phyloP scores from a whole-genome alignment of 2,797 vertebrate genomes.

The Echeneis naucrates region DNA sequence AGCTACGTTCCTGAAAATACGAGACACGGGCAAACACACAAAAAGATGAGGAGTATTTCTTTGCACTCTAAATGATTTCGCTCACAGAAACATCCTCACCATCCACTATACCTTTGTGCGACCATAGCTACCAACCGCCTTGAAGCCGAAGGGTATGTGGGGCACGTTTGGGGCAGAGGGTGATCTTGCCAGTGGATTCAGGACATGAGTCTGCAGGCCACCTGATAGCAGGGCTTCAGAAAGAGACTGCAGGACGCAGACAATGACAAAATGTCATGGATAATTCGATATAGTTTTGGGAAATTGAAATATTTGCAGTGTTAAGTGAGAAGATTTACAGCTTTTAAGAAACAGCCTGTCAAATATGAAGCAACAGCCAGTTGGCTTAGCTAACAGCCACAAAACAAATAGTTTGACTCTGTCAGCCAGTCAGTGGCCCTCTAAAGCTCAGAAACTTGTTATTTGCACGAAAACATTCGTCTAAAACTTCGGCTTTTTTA shows the following conservation, averaged over 20 bases:
- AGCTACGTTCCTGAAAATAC: slow-evolving; percentile 74
- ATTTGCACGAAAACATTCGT: background rate
- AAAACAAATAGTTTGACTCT: background rate
- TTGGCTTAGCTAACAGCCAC: too few relatives aligned
- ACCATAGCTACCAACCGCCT: slow-evolving; percentile 30
- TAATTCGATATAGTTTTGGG: background rate
- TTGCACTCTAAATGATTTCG: background rate
- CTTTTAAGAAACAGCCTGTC: background rate
- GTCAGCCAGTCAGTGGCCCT: background rate
- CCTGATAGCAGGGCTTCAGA: slow-evolving; percentile 65
- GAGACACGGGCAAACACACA: background rate
- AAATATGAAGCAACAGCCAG: background rate
- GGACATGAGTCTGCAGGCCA: slow-evolving; percentile 54
- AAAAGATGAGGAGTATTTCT: background rate
- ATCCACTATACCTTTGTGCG: slow-evolving; percentile 67
- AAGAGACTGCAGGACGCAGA: slow-evolving; percentile 50
- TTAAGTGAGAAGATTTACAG: background rate
- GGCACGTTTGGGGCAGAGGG: slow-evolving; percentile 15
- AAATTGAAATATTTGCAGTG: background rate
- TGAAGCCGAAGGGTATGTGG: slow-evolving; percentile 57
- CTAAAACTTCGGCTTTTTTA: background rate
- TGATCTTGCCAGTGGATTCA: slow-evolving; percentile 39
- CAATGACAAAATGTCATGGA: background rate
- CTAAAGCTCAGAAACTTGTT: background rate
- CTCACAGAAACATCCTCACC: background rate